Percentiles rank a stretch among this genome's conserved stretches.
These are phyloP conservation scores for Rhombomys opimus DNA, from an alignment of 2,113 vertebrate species.

Conservation along the genomic window DNA sequence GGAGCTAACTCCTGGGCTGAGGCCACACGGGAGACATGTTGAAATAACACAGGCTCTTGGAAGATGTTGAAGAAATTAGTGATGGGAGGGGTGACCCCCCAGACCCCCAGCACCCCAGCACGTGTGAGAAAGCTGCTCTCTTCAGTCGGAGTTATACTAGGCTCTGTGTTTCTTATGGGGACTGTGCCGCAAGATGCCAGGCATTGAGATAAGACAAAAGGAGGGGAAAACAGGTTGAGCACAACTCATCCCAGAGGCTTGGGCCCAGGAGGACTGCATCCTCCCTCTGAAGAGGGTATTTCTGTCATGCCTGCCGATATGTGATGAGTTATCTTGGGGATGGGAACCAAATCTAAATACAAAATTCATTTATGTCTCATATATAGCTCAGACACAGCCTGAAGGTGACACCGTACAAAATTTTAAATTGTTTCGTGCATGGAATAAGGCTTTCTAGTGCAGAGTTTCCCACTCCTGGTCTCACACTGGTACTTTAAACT, in stretches of 20 bases:
- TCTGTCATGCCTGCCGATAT: background rate
- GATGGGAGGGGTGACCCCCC: background rate
- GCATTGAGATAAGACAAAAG: background rate
- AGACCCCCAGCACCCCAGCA: background rate
- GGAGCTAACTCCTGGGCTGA: background rate
- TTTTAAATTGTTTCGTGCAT: background rate
- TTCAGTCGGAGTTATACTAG: background rate
- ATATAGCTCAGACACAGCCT: background rate
- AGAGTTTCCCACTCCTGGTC: background rate
- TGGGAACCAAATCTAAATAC: background rate
- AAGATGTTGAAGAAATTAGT: conserved; percentile 2
- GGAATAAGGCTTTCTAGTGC: background rate
- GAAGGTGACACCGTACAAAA: background rate
- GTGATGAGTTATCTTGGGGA: background rate
- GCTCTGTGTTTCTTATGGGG: background rate
- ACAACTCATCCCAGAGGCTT: background rate
- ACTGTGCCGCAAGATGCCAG: background rate
- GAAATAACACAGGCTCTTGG: background rate
- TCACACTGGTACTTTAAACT: background rate
- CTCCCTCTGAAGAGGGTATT: background rate
- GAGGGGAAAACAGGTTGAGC: too few relatives aligned
- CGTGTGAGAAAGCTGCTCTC: background rate
- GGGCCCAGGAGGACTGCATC: background rate
- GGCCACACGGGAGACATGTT: background rate
- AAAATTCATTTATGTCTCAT: background rate